Base-by-base conservation (phyloP, 2,888 invertebrate species). In the Nomada fucata region DNA sequence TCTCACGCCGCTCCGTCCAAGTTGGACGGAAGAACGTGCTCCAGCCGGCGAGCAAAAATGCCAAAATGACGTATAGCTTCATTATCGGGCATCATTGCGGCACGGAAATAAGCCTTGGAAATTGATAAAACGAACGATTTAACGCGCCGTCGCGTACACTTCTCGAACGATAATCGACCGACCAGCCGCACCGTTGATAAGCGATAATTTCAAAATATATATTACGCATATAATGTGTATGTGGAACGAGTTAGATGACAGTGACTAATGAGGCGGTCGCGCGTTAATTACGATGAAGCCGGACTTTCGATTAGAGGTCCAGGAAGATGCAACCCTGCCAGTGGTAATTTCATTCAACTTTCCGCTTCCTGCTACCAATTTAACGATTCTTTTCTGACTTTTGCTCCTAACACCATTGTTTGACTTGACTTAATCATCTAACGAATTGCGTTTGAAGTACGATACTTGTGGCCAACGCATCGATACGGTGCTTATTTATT, bases 41-140 rank as follows among this genome's bases (percentile, higher is more conserved):
- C 10, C n/a, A 26, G 11, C 15, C 36, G 23, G 15, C 13, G 5
- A 18, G 20, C 13, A 74, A 79, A 70, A 55, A 69, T 81, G 73
- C 61, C 61, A 79, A 55, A 70, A 50, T 52, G 77, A 76, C 67
- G 76, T 29, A 53, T 26, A 20, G 3, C n/a, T n/a, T 59, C 23
- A 76, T 80, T 82, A 76, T 71, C 71, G 57, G 26, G 61, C 50
- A 71, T 68, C 44, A 75, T 71, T 68, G 52, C 44, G 42, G 52
- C 60, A 82, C 82, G 86, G 78, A 82, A 86, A 72, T 83, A 82
- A 85, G 77, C 79, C 85, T 84, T 67, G 85, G 79, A 79, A 83
- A 83, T 86, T 87, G 88, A 87, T 87, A 88, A 89, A 89, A 75
- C 78, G 76, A 80, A 74, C 80, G 83, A 77, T 84, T 83, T 72